Conservation (phyloP, 2,888 invertebrate species). For the Amiota mariae region DNA sequence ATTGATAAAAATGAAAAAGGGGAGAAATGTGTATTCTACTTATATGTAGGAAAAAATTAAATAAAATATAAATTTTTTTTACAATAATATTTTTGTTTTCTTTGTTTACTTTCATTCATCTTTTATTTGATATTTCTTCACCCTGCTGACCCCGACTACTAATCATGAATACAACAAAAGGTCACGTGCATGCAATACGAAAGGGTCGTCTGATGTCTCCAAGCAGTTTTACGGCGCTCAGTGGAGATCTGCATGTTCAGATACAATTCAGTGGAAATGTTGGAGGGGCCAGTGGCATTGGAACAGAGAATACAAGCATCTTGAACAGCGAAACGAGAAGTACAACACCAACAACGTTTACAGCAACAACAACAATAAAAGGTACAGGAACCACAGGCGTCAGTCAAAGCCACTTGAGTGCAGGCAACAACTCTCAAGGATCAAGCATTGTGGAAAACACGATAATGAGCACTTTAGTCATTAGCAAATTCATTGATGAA, state of each 20-base stretch:
- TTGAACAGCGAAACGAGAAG: conserved; percentile 36
- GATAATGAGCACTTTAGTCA: conserved; percentile 70
- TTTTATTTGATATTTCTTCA: conserved; percentile 11
- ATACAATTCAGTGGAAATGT: conserved; percentile 74
- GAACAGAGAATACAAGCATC: conserved; percentile 19
- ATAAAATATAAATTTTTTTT: background rate
- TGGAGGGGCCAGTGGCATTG: conserved; percentile 23
- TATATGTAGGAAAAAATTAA: too few relatives aligned
- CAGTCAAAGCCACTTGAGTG: conserved; percentile 51
- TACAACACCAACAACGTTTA: conserved; percentile 29
- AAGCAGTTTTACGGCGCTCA: conserved; percentile 83
- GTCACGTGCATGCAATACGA: conserved; percentile 72
- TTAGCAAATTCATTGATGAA: conserved; percentile 71
- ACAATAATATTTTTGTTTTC: conserved; percentile 34
- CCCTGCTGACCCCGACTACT: background rate
- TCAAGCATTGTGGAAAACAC: conserved; percentile 55
- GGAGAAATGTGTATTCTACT: background rate
- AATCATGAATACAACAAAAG: conserved; percentile 63
- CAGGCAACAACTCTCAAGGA: conserved; percentile 32
- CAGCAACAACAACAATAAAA: conserved; percentile 43
- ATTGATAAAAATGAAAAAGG: background rate
- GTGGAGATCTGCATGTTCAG: conserved; percentile 85
- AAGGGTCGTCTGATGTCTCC: conserved; percentile 80
- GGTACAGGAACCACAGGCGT: conserved; percentile 28
- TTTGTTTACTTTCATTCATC: conserved; percentile 34